Evolutionary conservation across 2,113 vertebrate species (phyloP).

Genomic region (Marcusenius ussheri): DNA sequence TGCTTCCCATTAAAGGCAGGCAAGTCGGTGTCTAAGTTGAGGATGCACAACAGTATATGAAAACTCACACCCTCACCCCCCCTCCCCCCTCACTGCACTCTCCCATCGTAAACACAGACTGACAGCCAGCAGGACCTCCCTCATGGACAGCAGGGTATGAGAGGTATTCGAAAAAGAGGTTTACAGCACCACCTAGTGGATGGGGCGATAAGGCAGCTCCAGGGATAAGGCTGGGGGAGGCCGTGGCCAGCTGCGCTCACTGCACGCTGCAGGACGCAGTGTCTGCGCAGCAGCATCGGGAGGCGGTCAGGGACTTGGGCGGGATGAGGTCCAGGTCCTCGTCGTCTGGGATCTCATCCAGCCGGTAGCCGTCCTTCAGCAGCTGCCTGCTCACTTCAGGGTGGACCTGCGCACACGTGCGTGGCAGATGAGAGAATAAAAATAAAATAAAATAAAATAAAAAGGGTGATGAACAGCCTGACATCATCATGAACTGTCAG

Average conservation of each 20-base stretch:
- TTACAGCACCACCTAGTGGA: neutral
- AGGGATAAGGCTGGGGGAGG: neutral
- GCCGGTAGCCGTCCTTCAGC: conserved; percentile 85
- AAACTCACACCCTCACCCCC: neutral
- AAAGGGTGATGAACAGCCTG: neutral
- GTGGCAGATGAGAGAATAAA: neutral
- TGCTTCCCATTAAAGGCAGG: neutral
- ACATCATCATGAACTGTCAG: neutral
- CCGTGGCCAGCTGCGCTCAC: conserved; percentile 46
- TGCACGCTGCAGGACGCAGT: conserved; percentile 71
- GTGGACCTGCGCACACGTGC: conserved; percentile 57
- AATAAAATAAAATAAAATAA: neutral
- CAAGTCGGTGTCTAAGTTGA: neutral
- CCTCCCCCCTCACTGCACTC: neutral
- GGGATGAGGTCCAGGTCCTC: conserved; percentile 95
- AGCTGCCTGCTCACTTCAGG: conserved; percentile 87
- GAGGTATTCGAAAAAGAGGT: neutral
- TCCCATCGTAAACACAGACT: neutral
- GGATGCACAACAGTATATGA: neutral
- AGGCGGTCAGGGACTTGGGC: conserved; percentile 75
- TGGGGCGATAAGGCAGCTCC: neutral
- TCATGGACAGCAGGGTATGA: neutral
- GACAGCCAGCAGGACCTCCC: neutral
- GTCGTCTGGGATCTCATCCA: conserved; percentile 91
- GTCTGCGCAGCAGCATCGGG: conserved; percentile 75